Base-by-base conservation (phyloP, 2,888 invertebrate genomes). In the Globia sparganii region DNA sequence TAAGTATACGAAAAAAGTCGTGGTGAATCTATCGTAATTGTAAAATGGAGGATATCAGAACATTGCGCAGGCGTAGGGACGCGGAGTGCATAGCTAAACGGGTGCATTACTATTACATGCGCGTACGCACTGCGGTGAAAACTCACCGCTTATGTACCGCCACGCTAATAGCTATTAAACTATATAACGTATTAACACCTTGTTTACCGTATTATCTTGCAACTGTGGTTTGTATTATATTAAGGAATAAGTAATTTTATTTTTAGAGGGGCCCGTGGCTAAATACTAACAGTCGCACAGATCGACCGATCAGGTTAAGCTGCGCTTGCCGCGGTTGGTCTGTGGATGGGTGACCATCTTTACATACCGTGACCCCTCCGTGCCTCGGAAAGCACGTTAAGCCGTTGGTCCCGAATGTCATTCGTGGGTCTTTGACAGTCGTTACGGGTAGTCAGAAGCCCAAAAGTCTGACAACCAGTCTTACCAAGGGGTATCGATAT, bases 21-120 rank as follows among this genome's bases (percentile, higher is more conserved):
- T 66, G 65, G 80, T 62, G 37, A 75, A 76, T 78, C 83, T 82
- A 79, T 87, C 68, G 81, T 87, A 82, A 80, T 85, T 78, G 81
- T 83, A 73, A 77, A 83, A 81, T 84, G 79, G 77, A 71, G 86
- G 82, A 84, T 90, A 91, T 90, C 85, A 87, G 87, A 86, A 81
- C 83, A 87, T 91, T 91, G 89, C 91, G 90, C 88, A 91, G 91
- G 89, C 73, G 70, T 31, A 9, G 56, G 9, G 56, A 88, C 89
- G 89, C 86, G 83, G 34, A 49, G 56, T 72, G 90, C 87, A 91
- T 90, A 80, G 66, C 59, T 72, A 84, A 81, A 31, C 21, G 71
- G 34, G 25, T 77, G 78, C 86, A 88, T 88, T 87, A 86, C 80
- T 87, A 88, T 77, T 82, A 86, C 28, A 53, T 53, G 74, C 81